phyloP scores from a whole-genome alignment of 23 tunicate species.

The Halocynthia roretzi region DNA sequence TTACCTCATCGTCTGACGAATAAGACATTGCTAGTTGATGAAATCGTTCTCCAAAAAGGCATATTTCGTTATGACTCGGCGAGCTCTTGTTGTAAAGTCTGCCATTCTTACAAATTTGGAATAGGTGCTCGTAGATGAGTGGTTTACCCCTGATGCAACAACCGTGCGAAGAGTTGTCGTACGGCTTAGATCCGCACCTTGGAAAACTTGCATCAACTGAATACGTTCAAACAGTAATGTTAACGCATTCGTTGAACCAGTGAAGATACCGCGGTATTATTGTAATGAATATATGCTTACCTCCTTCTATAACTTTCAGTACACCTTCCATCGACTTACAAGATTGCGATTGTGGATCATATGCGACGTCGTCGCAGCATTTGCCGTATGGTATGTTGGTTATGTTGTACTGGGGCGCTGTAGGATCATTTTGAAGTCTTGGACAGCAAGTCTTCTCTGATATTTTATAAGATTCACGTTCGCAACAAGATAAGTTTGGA shows the following conservation, averaged over 20 bases:
- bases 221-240: no score
- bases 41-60: not conserved
- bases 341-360: conserved; percentile 9
- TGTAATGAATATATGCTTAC: not conserved
- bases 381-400: conserved; percentile 6
- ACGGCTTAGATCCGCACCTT: not conserved
- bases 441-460: conserved; percentile 25
- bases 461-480: conserved; percentile 7
- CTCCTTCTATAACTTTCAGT: not conserved
- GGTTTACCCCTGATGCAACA: conserved; percentile 18
- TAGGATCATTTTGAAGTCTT: conserved; percentile 4
- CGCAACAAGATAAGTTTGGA: conserved; percentile 1
- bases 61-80: conserved; percentile 9
- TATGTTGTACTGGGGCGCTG: not conserved
- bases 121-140: not conserved
- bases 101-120: not conserved
- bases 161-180: conserved; percentile 15
- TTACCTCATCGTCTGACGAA: not conserved
- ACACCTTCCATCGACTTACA: conserved; percentile 3
- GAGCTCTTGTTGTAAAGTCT: conserved; percentile 3
- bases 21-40: conserved; percentile 1
- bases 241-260: no score
- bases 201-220: not conserved
- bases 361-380: conserved; percentile 25
- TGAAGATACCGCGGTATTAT: no score